phyloP scores from a whole-genome alignment of 2,888 invertebrate species.

The Caenorhabditis becei region DNA sequence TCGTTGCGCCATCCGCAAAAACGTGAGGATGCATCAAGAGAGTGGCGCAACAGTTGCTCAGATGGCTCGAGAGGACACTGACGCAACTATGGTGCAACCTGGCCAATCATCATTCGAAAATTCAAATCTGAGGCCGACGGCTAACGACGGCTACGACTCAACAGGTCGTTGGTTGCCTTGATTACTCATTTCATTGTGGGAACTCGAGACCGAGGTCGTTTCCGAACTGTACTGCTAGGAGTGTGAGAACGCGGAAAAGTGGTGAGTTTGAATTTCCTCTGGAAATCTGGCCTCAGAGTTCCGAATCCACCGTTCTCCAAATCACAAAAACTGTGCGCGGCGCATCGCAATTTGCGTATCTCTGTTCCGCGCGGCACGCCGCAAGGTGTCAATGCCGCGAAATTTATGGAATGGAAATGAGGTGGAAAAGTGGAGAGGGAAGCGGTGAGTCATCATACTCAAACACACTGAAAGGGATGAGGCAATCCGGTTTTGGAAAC shows the following conservation, averaged over 20 bases:
- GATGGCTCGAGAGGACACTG: not conserved
- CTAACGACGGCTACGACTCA: too few relatives aligned
- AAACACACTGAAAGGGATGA: slow-evolving; percentile 16
- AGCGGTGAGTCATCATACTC: slow-evolving; percentile 29
- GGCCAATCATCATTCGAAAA: slow-evolving; percentile 1
- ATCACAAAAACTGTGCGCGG: too few relatives aligned
- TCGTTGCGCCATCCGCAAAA: slow-evolving; percentile 1
- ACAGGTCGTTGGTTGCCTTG: not conserved
- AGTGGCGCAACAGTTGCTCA: not conserved
- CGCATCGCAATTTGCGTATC: too few relatives aligned
- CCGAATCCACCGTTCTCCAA: too few relatives aligned
- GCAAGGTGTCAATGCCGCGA: slow-evolving; percentile 14
- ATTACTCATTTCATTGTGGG: slow-evolving; percentile 47
- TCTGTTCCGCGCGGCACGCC: slow-evolving; percentile 4
- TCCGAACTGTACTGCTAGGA: not conserved
- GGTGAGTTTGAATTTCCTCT: too few relatives aligned
- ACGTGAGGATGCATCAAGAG: too few relatives aligned
- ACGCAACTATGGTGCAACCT: slow-evolving; percentile 3
- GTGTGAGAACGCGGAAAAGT: not conserved
- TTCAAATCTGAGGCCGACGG: slow-evolving; percentile 11
- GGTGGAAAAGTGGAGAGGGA: not conserved
- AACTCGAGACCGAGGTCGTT: slow-evolving; percentile 1
- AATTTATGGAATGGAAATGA: slow-evolving; percentile 52
- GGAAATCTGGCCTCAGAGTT: too few relatives aligned
- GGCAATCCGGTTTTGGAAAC: slow-evolving; percentile 34